phyloP scores from a whole-genome alignment of 1,140 invertebrate genomes.

The Sinonovacula constricta region DNA sequence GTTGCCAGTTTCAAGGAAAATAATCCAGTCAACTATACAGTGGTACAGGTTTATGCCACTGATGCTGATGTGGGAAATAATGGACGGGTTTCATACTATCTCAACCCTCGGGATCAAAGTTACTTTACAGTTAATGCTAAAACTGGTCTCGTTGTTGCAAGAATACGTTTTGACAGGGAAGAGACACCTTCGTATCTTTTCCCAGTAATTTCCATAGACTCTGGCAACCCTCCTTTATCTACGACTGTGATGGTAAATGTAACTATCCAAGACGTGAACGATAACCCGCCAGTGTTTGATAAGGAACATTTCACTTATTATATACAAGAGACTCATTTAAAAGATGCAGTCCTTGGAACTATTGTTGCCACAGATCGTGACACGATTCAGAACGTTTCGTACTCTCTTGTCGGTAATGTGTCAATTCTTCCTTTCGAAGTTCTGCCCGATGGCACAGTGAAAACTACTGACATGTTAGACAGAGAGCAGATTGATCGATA shows the following conservation, averaged over 20 bases:
- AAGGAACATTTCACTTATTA: conserved; percentile 70
- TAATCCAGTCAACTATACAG: conserved; percentile 24
- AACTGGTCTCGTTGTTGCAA: conserved; percentile 92
- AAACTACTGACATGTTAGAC: conserved; percentile 80
- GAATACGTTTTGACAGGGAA: conserved; percentile 93
- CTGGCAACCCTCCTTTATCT: conserved; percentile 88
- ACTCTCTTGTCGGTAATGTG: conserved; percentile 81
- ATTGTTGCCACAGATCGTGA: conserved; percentile 92
- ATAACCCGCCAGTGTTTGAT: conserved; percentile 92
- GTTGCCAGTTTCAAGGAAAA: conserved; percentile 91
- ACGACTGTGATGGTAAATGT: conserved; percentile 93
- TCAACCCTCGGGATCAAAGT: conserved; percentile 81
- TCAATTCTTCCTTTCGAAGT: conserved; percentile 85
- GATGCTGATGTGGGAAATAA: conserved; percentile 97
- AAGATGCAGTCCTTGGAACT: conserved; percentile 89
- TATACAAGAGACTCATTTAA: conserved; percentile 67
- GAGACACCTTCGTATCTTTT: conserved; percentile 91
- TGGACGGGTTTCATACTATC: conserved; percentile 95
- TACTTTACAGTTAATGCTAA: conserved; percentile 92
- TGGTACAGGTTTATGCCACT: conserved; percentile 89
- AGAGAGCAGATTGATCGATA: conserved; percentile 25
- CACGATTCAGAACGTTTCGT: conserved; percentile 88
- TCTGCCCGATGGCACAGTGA: conserved; percentile 90
- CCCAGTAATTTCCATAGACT: conserved; percentile 93
- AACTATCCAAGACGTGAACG: conserved; percentile 93